Percentiles rank a stretch among this genome's conserved stretches.
Conservation (phyloP, 2,113 vertebrate species). For the Trematomus loennbergii region DNA sequence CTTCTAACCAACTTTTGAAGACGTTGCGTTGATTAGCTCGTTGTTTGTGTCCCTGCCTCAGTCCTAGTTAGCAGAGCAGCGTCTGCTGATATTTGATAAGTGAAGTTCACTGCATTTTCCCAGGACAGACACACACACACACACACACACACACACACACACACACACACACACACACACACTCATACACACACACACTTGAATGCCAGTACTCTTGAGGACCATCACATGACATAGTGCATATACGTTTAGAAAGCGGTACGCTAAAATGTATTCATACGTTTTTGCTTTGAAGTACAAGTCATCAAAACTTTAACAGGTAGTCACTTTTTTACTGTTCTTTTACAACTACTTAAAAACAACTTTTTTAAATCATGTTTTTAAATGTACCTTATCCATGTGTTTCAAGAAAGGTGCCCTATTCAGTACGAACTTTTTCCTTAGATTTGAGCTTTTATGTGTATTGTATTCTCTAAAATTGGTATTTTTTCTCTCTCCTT, state of each 20-base stretch:
- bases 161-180: not conserved
- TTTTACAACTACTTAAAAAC: no score
- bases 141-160: not conserved
- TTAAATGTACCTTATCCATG: no score
- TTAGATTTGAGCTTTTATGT: no score
- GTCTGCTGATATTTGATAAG: constrained; percentile 31
- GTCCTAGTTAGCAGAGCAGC: not conserved
- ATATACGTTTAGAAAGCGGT: not conserved
- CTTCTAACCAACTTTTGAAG: constrained; percentile 16
- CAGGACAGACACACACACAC: not conserved
- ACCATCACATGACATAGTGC: not conserved
- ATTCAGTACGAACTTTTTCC: no score
- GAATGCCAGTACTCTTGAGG: not conserved
- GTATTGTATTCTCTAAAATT: no score
- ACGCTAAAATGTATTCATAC: not conserved
- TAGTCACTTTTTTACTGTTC: no score
- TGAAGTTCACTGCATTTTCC: not conserved
- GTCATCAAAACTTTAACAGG: no score
- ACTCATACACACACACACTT: not conserved
- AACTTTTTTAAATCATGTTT: no score
- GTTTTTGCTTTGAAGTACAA: no score
- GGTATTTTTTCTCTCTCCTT: not conserved
- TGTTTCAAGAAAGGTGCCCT: no score
- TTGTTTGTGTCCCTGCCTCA: constrained; percentile 19
- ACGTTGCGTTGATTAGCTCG: constrained; percentile 31